phyloP scores from a whole-genome alignment of 1,140 invertebrate species.

The Drosophila melanogaster region DNA sequence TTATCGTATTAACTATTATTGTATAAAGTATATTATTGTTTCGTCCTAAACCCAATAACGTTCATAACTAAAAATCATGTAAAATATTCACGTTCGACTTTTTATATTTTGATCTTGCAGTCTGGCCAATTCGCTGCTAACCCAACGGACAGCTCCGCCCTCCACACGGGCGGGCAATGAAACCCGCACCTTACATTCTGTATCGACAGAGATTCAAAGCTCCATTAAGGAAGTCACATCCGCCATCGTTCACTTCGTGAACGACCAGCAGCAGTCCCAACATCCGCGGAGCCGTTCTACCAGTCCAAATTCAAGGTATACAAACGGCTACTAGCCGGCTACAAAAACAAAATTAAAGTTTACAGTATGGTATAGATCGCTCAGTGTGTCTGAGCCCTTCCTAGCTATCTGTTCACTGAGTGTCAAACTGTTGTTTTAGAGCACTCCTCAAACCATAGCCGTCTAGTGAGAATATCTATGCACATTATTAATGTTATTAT shows the following conservation, averaged over 20 bases:
- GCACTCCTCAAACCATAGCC: neutral
- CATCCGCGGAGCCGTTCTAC: slow-evolving; percentile 84
- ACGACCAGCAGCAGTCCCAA: slow-evolving; percentile 85
- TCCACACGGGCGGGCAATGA: slow-evolving; percentile 48
- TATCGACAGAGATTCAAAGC: slow-evolving; percentile 92
- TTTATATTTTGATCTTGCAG: slow-evolving; percentile 72
- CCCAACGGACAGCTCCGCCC: slow-evolving; percentile 80
- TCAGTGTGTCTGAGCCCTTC: neutral
- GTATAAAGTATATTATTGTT: too few species aligned
- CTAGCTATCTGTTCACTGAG: neutral
- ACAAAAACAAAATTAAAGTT: neutral
- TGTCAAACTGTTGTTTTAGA: neutral
- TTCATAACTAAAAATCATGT: too few species aligned
- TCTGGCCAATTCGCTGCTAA: slow-evolving; percentile 88
- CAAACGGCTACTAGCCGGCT: slow-evolving; percentile 3
- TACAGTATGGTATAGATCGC: neutral
- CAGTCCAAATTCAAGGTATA: slow-evolving; percentile 84
- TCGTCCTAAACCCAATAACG: too few species aligned
- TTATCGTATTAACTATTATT: too few species aligned
- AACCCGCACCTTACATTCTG: slow-evolving; percentile 72
- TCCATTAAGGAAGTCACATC: slow-evolving; percentile 96
- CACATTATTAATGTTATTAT: slow-evolving; percentile 4
- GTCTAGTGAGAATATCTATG: neutral
- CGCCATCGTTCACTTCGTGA: slow-evolving; percentile 96
- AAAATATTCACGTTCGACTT: neutral